Evolutionary conservation across 2,113 vertebrate species (phyloP).

Genomic region (Oncorhynchus mykiss): DNA sequence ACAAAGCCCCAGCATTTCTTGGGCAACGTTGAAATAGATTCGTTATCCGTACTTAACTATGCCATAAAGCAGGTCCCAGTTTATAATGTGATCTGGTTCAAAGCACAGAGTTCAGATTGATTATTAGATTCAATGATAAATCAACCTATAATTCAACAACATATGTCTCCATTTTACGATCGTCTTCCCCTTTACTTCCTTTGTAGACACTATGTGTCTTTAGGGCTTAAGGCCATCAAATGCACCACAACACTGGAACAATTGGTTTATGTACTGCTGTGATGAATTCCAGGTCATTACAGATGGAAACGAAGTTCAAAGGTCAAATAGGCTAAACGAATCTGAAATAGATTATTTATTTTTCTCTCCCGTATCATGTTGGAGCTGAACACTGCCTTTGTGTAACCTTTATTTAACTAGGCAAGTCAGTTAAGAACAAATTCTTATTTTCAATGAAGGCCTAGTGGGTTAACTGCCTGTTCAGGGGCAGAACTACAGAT

Average conservation of each 20-base stretch:
- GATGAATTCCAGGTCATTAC: background rate
- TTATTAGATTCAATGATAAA: constrained; percentile 16
- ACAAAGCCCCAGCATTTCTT: background rate
- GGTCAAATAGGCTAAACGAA: background rate
- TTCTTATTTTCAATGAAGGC: no score
- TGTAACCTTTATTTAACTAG: no score
- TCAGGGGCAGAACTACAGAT: no score
- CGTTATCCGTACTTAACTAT: constrained; percentile 22
- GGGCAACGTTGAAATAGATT: constrained; percentile 5
- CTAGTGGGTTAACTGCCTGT: no score
- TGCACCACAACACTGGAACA: background rate
- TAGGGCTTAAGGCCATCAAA: background rate
- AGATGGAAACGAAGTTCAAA: background rate
- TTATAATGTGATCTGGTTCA: background rate
- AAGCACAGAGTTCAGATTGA: no score
- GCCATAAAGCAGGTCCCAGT: background rate
- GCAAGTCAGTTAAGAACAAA: no score
- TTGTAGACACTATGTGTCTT: background rate
- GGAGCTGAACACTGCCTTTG: background rate
- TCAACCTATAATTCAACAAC: background rate
- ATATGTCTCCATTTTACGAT: background rate
- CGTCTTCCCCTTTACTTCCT: background rate
- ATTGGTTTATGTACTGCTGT: background rate
- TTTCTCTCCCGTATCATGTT: background rate
- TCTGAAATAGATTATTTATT: background rate